These are phyloP conservation scores for Tachysurus fulvidraco DNA, from an alignment of 2,113 vertebrate species.

Conservation along the genomic window DNA sequence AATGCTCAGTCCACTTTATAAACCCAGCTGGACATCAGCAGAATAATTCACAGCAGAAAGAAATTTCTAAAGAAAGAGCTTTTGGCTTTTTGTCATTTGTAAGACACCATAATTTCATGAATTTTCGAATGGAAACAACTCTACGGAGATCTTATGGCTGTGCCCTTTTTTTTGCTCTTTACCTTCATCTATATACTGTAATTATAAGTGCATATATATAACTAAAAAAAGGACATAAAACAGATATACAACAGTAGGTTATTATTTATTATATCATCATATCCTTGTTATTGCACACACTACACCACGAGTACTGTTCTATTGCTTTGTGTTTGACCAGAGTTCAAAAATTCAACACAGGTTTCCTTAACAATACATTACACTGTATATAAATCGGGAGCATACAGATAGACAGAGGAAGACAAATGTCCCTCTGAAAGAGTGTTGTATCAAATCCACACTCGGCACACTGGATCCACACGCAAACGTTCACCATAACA, in stretches of 20 bases:
- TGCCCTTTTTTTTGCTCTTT: not conserved
- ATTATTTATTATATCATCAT: constrained; percentile 54
- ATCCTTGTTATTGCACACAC: constrained; percentile 57
- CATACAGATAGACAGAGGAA: constrained; percentile 26
- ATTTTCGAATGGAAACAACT: not conserved
- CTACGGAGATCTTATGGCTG: no score
- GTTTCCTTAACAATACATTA: constrained; percentile 23
- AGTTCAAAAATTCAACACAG: constrained; percentile 41
- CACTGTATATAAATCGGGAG: constrained; percentile 29
- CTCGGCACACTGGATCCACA: not conserved
- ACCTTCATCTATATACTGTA: not conserved
- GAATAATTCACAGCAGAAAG: constrained; percentile 43
- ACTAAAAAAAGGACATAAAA: constrained; percentile 9
- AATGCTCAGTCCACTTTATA: constrained; percentile 44
- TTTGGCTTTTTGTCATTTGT: constrained; percentile 3
- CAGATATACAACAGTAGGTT: constrained; percentile 30
- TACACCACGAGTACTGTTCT: constrained; percentile 56
- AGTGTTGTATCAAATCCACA: constrained; percentile 22
- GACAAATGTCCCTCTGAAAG: constrained; percentile 1
- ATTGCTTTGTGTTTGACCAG: constrained; percentile 53
- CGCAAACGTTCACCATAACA: not conserved
- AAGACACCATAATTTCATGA: not conserved
- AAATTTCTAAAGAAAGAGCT: not conserved
- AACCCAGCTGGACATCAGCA: constrained; percentile 44
- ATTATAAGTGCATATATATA: not conserved